Evolutionary conservation across 2,797 vertebrate species (phyloP).

Genomic region (Rhodeus uyekii): DNA sequence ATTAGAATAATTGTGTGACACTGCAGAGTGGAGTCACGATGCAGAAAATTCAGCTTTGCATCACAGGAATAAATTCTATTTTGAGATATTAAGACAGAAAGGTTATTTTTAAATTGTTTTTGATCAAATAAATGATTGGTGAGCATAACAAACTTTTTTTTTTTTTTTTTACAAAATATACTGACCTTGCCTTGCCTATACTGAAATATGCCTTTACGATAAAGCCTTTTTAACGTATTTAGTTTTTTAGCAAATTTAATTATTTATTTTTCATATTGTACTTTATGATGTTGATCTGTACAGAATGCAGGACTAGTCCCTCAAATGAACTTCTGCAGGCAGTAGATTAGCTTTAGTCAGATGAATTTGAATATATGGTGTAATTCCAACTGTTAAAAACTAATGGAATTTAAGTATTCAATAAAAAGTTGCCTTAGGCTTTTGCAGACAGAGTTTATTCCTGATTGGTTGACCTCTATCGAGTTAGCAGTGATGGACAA

Average conservation of each 20-base stretch:
- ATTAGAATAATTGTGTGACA: background rate
- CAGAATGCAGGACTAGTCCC: background rate
- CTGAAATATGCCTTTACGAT: no score
- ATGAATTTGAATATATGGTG: background rate
- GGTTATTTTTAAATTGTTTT: background rate
- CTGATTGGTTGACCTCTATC: slow-evolving; percentile 14
- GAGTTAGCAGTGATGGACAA: background rate
- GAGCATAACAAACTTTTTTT: no score
- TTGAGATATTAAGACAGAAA: background rate
- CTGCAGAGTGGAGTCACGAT: background rate
- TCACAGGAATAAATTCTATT: background rate
- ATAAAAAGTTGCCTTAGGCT: background rate
- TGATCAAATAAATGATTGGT: background rate
- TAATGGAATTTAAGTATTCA: background rate
- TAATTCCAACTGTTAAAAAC: background rate
- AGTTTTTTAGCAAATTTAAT: background rate
- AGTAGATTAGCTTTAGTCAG: background rate
- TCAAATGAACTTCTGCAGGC: background rate
- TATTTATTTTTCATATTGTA: background rate
- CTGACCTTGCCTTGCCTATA: no score
- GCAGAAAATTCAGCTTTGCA: background rate
- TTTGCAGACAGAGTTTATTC: background rate
- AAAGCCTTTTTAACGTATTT: background rate
- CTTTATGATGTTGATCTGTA: background rate
- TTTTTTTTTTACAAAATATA: no score